Evolutionary conservation across 2,888 invertebrate genomes (phyloP), one percentile per base, ranked within the genome.

Genomic region (Pheosia tremula): DNA sequence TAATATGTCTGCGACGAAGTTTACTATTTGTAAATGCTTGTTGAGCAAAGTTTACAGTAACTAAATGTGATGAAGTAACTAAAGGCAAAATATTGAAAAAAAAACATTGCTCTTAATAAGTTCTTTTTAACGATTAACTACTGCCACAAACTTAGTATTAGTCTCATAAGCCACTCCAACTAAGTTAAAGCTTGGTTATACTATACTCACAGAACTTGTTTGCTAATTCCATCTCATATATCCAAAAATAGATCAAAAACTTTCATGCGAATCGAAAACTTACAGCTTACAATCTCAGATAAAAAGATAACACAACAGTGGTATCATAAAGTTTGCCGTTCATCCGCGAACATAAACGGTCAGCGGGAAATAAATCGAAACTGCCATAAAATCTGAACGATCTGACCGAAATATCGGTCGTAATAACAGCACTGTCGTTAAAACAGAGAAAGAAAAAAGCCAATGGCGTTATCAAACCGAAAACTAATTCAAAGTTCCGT

Each of bases 401-500:
- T 81, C 76, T 77, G 67, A 65, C 80, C 80, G 72, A 83, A 85
- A 84, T 82, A 86, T 82, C 80, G 77, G 71, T 75, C 72, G 81
- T 82, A 82, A 86, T 85, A 80, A 84, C 82, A 80, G 76, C 74
- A 78, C 74, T 76, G 80, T 75, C 84, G 83, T 85, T 86, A 83
- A 84, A 86, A 85, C 77, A 74, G 71, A 75, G 73, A 75, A 81
- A 71, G 77, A 81, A 83, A 81, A 85, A 82, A 79, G 77, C 69
- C 73, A 79, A 75, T 77, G 80, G 72, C 80, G 85, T 88, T 90
- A 90, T 91, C 90, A 88, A 87, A 85, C 88, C 83, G 78, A 84
- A 87, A 90, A 91, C 89, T 89, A 89, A 91, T 91, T 91, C 89
- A 85, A 91, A 91, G 87, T 91, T 89, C 85, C 81, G 85, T 87